A percentile compares a stretch with the other conserved stretches of the same genome.
phyloP scores from a whole-genome alignment of 2,113 vertebrate genomes.

The Entelurus aequoreus region DNA sequence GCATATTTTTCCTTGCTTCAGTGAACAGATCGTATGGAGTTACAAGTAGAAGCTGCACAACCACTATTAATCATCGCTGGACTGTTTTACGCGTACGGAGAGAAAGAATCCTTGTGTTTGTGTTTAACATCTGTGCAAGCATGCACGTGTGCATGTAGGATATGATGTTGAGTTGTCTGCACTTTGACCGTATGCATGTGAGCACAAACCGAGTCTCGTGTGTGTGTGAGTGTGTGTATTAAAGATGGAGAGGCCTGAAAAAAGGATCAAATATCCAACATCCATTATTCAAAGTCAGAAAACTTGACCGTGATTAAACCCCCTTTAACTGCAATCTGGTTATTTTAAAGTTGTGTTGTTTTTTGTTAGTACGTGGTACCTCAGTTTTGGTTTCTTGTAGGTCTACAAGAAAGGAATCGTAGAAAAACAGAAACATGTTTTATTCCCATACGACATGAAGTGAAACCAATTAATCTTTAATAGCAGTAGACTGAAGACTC shows the following conservation, averaged over 20 bases:
- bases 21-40: constrained; percentile 56
- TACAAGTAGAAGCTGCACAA: constrained; percentile 16
- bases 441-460: no score
- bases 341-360: no score
- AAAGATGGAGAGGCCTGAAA: constrained; percentile 6
- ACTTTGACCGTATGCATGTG: constrained; percentile 33
- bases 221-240: not conserved
- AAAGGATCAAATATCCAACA: constrained; percentile 70
- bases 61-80: constrained; percentile 74
- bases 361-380: no score
- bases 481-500: no score
- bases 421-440: no score
- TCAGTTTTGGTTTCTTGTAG: no score
- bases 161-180: constrained; percentile 39
- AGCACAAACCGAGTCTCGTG: constrained; percentile 5
- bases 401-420: no score
- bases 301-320: constrained; percentile 20
- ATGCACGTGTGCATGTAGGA: not conserved
- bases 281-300: constrained; percentile 78
- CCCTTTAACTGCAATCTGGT: not conserved
- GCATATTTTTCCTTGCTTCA: constrained; percentile 76
- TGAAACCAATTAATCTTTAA: no score
- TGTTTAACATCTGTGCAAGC: constrained; percentile 36
- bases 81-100: constrained; percentile 64
- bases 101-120: constrained; percentile 30